Conservation (phyloP, 2,888 invertebrate genomes). For the Acronicta leporina region DNA sequence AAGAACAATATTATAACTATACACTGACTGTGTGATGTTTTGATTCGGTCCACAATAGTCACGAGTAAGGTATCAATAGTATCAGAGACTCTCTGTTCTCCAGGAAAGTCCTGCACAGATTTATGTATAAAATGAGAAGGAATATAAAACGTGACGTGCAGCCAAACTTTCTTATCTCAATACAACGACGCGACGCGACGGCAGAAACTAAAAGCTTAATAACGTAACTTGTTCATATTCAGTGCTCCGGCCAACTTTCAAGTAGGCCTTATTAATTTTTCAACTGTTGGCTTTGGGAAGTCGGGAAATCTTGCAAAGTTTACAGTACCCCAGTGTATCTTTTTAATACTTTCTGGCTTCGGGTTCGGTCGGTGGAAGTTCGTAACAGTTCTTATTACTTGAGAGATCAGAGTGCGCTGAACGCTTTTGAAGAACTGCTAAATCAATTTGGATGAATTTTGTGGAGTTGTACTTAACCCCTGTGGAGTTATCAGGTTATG, state of each 20-base stretch:
- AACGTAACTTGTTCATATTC: constrained; percentile 50
- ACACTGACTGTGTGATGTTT: too few relatives aligned
- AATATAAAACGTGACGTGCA: constrained; percentile 19
- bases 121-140: constrained; percentile 6
- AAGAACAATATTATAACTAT: too few relatives aligned
- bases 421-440: constrained; percentile 25
- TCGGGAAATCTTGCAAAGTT: constrained; percentile 40
- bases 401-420: constrained; percentile 17
- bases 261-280: constrained; percentile 59
- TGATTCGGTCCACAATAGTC: not conserved
- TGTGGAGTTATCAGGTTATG: not conserved
- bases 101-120: constrained; percentile 2
- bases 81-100: not conserved
- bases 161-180: constrained; percentile 36
- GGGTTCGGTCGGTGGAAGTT: constrained; percentile 22
- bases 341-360: constrained; percentile 50
- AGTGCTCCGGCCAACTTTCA: constrained; percentile 48
- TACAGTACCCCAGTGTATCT: constrained; percentile 46
- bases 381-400: constrained; percentile 20
- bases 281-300: constrained; percentile 46
- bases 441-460: constrained; percentile 36
- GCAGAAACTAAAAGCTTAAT: constrained; percentile 49
- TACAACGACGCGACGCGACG: constrained; percentile 24
- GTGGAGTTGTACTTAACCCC: constrained; percentile 2
- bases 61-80: not conserved